Conservation (phyloP, 1,140 invertebrate species). For the Pectinophora gossypiella region DNA sequence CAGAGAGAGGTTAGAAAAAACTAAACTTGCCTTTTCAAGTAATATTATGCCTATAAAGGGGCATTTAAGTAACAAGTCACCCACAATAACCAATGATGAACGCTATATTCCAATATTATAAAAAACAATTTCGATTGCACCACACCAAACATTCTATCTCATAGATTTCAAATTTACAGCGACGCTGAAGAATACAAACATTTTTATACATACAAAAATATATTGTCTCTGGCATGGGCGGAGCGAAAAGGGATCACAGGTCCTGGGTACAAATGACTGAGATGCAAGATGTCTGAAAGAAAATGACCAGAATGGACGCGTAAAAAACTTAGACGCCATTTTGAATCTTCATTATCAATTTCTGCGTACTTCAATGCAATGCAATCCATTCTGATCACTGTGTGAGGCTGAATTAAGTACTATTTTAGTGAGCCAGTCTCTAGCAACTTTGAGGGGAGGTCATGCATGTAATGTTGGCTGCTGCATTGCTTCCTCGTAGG, state of each 20-base stretch:
- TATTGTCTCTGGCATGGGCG: constrained; percentile 8
- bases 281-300: background rate
- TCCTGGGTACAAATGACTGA: constrained; percentile 6
- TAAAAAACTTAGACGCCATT: background rate
- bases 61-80: constrained; percentile 8
- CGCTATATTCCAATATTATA: constrained; percentile 5
- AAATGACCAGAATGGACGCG: background rate
- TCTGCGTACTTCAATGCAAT: too few species aligned
- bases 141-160: constrained; percentile 42
- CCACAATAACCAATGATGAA: background rate
- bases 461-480: background rate
- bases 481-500: background rate
- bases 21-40: background rate
- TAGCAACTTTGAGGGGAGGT: too few species aligned
- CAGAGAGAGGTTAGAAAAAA: background rate
- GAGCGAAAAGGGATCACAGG: background rate
- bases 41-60: background rate
- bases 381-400: too few species aligned
- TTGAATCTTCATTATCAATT: background rate
- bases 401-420: too few species aligned
- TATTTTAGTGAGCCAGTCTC: too few species aligned
- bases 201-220: constrained; percentile 24
- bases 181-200: constrained; percentile 18
- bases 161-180: constrained; percentile 34
- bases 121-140: constrained; percentile 45